These are phyloP conservation scores for Euzetes globulus DNA, from an alignment of 2,888 invertebrate genomes.

Conservation along the genomic window DNA sequence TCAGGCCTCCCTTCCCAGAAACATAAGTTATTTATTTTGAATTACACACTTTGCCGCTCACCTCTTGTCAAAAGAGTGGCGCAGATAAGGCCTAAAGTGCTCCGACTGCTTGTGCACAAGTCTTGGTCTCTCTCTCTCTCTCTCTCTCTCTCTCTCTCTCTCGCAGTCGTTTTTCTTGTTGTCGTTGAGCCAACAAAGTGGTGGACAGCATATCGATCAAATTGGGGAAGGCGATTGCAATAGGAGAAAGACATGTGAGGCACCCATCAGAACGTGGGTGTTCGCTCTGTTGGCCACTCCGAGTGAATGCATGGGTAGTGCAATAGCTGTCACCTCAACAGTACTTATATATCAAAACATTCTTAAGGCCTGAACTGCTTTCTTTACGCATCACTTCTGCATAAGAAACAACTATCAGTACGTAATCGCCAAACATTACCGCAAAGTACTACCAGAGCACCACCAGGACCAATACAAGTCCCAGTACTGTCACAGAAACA, in stretches of 20 bases:
- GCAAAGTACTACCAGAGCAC: background rate
- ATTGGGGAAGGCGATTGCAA: background rate
- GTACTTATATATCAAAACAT: conserved; percentile 3
- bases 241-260: background rate
- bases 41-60: conserved; percentile 31
- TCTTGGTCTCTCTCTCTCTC: background rate
- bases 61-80: conserved; percentile 1
- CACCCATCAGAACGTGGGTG: conserved; percentile 28
- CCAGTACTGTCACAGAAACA: background rate
- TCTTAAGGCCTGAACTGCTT: conserved; percentile 16
- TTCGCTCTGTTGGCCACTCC: background rate
- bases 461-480: too few relatives aligned
- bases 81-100: conserved; percentile 12
- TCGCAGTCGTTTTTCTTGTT: background rate
- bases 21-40: conserved; percentile 28
- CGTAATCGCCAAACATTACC: conserved; percentile 25
- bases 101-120: background rate
- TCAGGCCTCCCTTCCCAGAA: conserved; percentile 26
- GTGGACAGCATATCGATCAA: conserved; percentile 6
- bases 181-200: conserved; percentile 10
- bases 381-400: background rate
- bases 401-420: conserved; percentile 17
- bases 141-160: conserved; percentile 11
- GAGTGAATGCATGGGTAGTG: background rate
- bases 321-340: conserved; percentile 11